Base-by-base conservation (phyloP, 2,797 vertebrate species). In the Phyllotis vaccarum region DNA sequence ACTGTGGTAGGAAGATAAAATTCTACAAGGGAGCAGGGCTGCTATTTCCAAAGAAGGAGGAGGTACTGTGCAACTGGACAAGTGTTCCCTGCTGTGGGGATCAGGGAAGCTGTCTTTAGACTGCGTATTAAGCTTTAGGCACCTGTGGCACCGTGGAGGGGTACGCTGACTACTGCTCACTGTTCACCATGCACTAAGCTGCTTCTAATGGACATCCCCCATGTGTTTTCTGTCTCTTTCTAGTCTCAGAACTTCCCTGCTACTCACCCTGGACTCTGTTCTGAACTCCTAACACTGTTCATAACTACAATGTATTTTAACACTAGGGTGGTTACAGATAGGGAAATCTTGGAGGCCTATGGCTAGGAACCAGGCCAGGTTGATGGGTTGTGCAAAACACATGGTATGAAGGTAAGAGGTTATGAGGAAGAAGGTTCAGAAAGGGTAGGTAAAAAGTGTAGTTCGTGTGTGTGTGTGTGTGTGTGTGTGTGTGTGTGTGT, bases 281-380 rank as follows among this genome's bases (percentile, higher is more conserved):
- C 49, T 72, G 58, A 89, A 86, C 54, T 56, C 78, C 58, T 79
- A 60, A 72, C 91, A 58, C 70, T 68, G 58, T 34, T 86, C 46
- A 74, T 64, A 14, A 49, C 34, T 19, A 43, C 21, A 88, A 83
- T 31, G 21, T 86, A 64, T 89, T 86, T 89, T 89, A 91, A 31
- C 52, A 87, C 10, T 22, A 54, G 52, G 37, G 40, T 64, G 40
- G 62, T 29, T 93, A 27, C 49, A 75, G 62, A 70, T 10, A 75
- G 62, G 70, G 46, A 27, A 62, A 86, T 75, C 37, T n/a, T 88
- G 72, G 81, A 94, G 88, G 58, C 75, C 34, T 91, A 43, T 79
- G 49, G 29, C 68, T 94, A 64, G 90, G 95, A 95, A 96, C 34
- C n/a, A 89, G 64, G 52, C 70, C 87, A 94, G 79, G 64, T 54